These are phyloP conservation scores for Latrodectus geometricus DNA, from an alignment of 1,140 invertebrate species.

Conservation along the genomic window DNA sequence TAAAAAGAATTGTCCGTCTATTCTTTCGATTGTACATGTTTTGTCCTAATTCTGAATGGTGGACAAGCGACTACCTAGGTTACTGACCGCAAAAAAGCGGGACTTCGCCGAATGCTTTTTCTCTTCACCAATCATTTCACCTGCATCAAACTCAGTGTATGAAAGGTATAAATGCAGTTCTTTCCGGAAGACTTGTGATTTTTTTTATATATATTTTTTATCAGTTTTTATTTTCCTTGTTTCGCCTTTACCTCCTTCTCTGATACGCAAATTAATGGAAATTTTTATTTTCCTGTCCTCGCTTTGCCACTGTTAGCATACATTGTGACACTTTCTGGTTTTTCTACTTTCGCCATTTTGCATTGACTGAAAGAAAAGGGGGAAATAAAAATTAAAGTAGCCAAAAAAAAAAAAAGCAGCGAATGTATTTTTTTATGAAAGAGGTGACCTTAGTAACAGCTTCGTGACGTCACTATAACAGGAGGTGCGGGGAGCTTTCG, in stretches of 20 bases:
- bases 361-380: not conserved
- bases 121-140: not conserved
- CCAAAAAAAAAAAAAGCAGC: constrained; percentile 47
- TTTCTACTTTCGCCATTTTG: not conserved
- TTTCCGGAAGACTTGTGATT: too few relatives aligned
- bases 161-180: not conserved
- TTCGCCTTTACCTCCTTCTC: too few relatives aligned
- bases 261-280: too few relatives aligned
- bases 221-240: too few relatives aligned
- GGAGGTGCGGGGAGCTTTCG: constrained; percentile 21
- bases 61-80: constrained; percentile 40
- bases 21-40: constrained; percentile 47
- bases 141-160: not conserved
- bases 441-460: constrained; percentile 61
- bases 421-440: constrained; percentile 35
- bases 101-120: not conserved
- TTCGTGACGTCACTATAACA: constrained; percentile 53
- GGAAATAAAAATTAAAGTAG: not conserved
- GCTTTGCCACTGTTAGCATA: too few relatives aligned
- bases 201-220: too few relatives aligned
- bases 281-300: too few relatives aligned
- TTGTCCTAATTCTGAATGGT: constrained; percentile 38
- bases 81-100: constrained; percentile 52
- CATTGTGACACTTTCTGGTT: constrained; percentile 7
- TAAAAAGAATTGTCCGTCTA: not conserved